Conservation (phyloP, 2,797 vertebrate species). For the Urophycis tenuis region DNA sequence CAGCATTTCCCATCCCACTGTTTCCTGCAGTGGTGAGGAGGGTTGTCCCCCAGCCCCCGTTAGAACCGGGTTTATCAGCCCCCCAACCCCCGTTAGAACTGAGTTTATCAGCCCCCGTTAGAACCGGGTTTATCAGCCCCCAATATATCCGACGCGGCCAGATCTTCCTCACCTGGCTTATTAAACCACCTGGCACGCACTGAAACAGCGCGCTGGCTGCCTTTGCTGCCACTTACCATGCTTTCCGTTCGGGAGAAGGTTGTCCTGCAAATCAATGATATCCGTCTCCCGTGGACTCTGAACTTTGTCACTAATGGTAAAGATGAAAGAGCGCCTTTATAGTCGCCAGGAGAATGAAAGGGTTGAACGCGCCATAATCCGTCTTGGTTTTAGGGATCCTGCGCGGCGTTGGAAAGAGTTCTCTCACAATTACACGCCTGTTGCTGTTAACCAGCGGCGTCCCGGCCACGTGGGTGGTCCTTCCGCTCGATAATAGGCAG, state of each 20-base stretch:
- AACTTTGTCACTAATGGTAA: conserved; percentile 38
- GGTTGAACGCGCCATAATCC: conserved; percentile 63
- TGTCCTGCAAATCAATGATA: conserved; percentile 39
- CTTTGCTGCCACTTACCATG: conserved; percentile 50
- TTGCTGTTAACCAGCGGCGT: conserved; percentile 80
- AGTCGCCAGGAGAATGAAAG: conserved; percentile 43
- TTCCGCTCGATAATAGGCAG: conserved; percentile 74
- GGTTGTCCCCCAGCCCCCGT: not conserved
- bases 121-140: too few species aligned
- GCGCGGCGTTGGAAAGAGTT: conserved; percentile 71
- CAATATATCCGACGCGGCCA: conserved; percentile 12
- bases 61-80: too few species aligned
- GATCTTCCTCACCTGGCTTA: conserved; percentile 44
- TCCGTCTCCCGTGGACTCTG: conserved; percentile 21
- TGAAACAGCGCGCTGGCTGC: conserved; percentile 14
- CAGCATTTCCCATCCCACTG: not conserved
- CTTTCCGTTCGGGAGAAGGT: conserved; percentile 38
- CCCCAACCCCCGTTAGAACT: too few species aligned
- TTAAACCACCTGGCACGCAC: conserved; percentile 15
- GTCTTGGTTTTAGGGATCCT: conserved; percentile 70
- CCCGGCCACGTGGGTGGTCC: conserved; percentile 83
- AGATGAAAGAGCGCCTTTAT: conserved; percentile 27
- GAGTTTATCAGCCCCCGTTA: too few species aligned
- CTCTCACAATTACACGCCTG: conserved; percentile 77
- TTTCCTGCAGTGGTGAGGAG: not conserved